These are phyloP conservation scores for Icerya purchasi DNA, from an alignment of 2,888 invertebrate species.

Conservation along the genomic window DNA sequence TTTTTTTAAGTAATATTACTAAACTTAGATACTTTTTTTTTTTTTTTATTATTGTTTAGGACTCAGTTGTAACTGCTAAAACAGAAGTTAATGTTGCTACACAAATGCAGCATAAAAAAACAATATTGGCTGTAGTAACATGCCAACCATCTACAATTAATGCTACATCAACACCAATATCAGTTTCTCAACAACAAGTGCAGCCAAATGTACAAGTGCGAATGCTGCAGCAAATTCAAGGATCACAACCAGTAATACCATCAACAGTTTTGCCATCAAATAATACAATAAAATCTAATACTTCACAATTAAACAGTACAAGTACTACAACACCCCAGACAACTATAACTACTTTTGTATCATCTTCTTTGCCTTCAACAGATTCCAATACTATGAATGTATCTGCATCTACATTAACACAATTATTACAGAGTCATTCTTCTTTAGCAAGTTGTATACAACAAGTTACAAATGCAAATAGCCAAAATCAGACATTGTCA, in stretches of 20 bases:
- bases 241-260: neutral
- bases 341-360: neutral
- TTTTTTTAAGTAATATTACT: too few relatives aligned
- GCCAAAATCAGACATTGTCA: too few relatives aligned
- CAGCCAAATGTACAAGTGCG: neutral
- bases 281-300: too few relatives aligned
- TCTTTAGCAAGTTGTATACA: slow-evolving; percentile 29
- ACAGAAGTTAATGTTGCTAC: too few relatives aligned
- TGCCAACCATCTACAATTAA: too few relatives aligned
- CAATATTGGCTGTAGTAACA: too few relatives aligned
- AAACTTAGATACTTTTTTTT: neutral
- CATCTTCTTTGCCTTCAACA: neutral
- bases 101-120: too few relatives aligned
- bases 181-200: too few relatives aligned
- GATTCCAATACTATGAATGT: slow-evolving; percentile 16
- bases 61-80: neutral
- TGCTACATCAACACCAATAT: too few relatives aligned
- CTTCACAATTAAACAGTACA: too few relatives aligned
- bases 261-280: neutral
- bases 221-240: neutral
- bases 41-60: neutral
- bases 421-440: slow-evolving; percentile 27
- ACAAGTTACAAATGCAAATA: slow-evolving; percentile 21
- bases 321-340: neutral
- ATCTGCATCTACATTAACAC: slow-evolving; percentile 23